Base-by-base conservation (phyloP, 2,113 vertebrate genomes). In the Saimiri boliviensis region DNA sequence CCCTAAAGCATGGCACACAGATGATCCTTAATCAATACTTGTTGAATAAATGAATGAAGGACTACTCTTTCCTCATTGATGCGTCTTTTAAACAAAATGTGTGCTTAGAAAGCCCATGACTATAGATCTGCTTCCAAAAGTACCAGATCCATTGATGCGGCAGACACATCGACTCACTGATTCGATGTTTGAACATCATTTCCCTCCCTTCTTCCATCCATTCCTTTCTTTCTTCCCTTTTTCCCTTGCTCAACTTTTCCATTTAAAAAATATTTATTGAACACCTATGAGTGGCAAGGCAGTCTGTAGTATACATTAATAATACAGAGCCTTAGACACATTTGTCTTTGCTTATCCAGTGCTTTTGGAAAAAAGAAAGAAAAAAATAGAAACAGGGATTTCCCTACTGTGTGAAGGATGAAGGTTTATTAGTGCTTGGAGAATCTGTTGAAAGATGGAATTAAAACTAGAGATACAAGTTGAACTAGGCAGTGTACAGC, bases 401-500 rank as follows among this genome's bases (percentile, higher is more conserved):
- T 86, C 14, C 79, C 47, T 89, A 45, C 37, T 76, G 60, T 56
- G 58, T 60, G 76, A 88, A 83, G 17, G 42, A 93, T 30, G 17
- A 73, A 45, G 20, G n/a, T 88, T 96, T 88, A 89, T 35, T 70
- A 74, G 87, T 79, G 42, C 13, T 86, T 92, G 8, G 73, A 94
- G 94, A 96, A 88, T 90, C 21, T 82, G 81, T 87, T 98, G 96
- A 98, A 94, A 94, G 92, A 95, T 58, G 52, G 74, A 80, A 94
- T 93, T 93, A 92, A 97, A 96, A 84, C 40, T 85, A 92, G 87
- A 95, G 70, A 82, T 83, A 94, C 17, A 94, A 86, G 42, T 76
- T 80, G 88, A 96, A 95, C 52, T 47, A 90, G 86, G 90, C 30
- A 11, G 45, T 83, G 97, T 68, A 91, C 0, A 83, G 42, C 85